A percentile compares a stretch with the other conserved stretches of the same genome.
phyloP scores from a whole-genome alignment of 2,113 vertebrate species.

The Halcyon malimbica region DNA sequence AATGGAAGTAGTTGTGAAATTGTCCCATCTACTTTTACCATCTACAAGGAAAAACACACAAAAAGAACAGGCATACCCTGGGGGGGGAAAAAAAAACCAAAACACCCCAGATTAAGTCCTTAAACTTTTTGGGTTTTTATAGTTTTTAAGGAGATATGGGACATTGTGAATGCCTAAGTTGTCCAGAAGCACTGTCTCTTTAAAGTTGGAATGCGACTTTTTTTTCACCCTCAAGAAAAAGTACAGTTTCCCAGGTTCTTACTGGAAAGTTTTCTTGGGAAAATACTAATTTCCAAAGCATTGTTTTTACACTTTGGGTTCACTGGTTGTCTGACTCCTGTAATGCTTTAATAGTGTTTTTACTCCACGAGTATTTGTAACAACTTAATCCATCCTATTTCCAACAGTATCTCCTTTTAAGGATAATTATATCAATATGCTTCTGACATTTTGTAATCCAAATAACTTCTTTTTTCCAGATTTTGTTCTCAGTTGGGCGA shows the following conservation, averaged over 20 bases:
- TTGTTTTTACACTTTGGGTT: constrained; percentile 53
- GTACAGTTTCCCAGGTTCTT: constrained; percentile 58
- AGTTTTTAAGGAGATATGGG: neutral
- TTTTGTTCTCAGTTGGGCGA: neutral
- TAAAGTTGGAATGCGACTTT: neutral
- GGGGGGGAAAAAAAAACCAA: neutral
- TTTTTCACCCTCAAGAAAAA: constrained; percentile 7
- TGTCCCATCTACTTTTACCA: neutral
- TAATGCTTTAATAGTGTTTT: constrained; percentile 34
- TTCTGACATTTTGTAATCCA: neutral
- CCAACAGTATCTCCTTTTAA: constrained; percentile 42
- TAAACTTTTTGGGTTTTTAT: neutral
- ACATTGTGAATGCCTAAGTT: neutral
- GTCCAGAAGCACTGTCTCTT: constrained; percentile 21
- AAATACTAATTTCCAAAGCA: constrained; percentile 1
- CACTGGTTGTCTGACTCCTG: constrained; percentile 9
- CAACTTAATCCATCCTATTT: constrained; percentile 41
- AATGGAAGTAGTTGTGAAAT: constrained; percentile 36
- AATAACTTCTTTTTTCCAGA: neutral
- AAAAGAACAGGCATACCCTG: neutral
- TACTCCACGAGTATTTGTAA: constrained; percentile 29
- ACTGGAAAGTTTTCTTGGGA: constrained; percentile 62
- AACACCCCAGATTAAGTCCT: neutral
- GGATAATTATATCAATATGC: constrained; percentile 35
- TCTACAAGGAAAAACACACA: constrained; percentile 13